phyloP scores from a whole-genome alignment of 1,140 invertebrate genomes.

The Myzus persicae region DNA sequence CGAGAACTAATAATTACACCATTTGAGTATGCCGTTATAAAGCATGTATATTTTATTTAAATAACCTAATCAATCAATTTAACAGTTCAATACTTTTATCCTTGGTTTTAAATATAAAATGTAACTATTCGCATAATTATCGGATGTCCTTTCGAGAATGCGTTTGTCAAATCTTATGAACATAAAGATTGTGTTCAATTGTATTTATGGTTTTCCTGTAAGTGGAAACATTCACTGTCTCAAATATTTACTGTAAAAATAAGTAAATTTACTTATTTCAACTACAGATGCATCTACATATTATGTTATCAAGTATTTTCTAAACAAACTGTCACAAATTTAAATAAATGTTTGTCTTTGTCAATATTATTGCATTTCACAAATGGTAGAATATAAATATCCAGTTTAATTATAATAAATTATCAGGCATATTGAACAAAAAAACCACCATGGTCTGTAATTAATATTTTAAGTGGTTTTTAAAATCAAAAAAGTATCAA shows the following conservation, averaged over 20 bases:
- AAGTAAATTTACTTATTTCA: neutral
- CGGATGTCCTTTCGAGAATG: too few species aligned
- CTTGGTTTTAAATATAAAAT: too few species aligned
- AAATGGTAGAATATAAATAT: neutral
- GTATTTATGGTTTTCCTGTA: too few species aligned
- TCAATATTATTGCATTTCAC: neutral
- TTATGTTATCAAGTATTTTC: neutral
- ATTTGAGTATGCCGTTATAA: too few species aligned
- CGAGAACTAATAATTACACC: too few species aligned
- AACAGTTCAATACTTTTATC: too few species aligned
- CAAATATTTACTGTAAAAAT: neutral
- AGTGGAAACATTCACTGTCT: too few species aligned
- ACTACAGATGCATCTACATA: neutral
- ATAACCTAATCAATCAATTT: too few species aligned
- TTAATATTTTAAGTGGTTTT: neutral
- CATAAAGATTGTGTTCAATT: too few species aligned
- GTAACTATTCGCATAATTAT: too few species aligned
- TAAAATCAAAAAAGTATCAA: neutral
- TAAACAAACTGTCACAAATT: neutral
- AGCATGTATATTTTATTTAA: too few species aligned
- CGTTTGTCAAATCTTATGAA: too few species aligned
- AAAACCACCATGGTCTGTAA: neutral
- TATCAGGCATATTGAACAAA: neutral
- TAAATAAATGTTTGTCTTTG: neutral
- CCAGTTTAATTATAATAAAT: neutral